Conservation (phyloP, 2,888 invertebrate genomes). For the Hesperia comma region DNA sequence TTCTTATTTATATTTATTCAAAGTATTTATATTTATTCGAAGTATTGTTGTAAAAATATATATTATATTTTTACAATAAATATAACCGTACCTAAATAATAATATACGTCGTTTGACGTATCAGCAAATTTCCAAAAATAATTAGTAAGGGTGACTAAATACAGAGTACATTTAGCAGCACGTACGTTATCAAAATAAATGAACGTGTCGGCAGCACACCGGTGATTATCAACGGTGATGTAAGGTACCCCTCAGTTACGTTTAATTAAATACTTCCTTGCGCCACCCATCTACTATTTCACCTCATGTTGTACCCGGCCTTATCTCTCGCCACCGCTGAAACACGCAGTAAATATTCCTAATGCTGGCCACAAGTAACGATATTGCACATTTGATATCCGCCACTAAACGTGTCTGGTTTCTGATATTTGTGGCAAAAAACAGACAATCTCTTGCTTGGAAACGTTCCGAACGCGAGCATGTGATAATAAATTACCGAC, state of each 20-base stretch:
- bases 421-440: constrained; percentile 55
- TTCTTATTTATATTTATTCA: too few species aligned
- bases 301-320: constrained; percentile 66
- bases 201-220: constrained; percentile 75
- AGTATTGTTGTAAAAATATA: too few species aligned
- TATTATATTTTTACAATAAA: too few species aligned
- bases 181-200: constrained; percentile 65
- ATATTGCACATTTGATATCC: constrained; percentile 37
- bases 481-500: constrained; percentile 79
- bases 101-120: too few species aligned
- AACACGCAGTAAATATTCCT: constrained; percentile 51
- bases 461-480: constrained; percentile 60
- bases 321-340: constrained; percentile 58
- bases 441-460: constrained; percentile 60
- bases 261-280: constrained; percentile 79
- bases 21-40: too few species aligned
- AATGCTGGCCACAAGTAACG: constrained; percentile 39
- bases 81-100: too few species aligned
- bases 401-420: constrained; percentile 40
- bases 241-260: constrained; percentile 68
- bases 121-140: too few species aligned
- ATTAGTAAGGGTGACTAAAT: not conserved
- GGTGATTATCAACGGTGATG: constrained; percentile 77
- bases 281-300: constrained; percentile 72
- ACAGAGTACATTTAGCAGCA: not conserved